Evolutionary conservation across 2,113 vertebrate genomes (phyloP).

Genomic region (Strigops habroptila): DNA sequence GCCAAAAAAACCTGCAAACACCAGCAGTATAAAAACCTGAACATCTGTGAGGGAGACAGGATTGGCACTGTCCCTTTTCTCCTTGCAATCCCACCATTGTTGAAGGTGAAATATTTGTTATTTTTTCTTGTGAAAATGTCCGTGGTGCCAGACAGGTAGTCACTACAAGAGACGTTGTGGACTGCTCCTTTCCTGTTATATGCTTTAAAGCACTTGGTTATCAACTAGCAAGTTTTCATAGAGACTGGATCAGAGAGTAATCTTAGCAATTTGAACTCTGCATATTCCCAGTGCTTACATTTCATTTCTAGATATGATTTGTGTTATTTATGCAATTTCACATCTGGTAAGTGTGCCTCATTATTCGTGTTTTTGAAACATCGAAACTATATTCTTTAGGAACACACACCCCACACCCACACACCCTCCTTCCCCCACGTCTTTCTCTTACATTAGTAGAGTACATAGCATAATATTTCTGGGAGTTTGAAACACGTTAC

Average conservation of each 20-base stretch:
- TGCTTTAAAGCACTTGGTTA: neutral
- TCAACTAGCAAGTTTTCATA: neutral
- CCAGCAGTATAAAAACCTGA: neutral
- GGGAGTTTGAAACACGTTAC: neutral
- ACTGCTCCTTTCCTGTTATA: neutral
- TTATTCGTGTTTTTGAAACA: accelerated
- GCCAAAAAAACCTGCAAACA: neutral
- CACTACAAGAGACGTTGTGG: neutral
- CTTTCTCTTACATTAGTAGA: neutral
- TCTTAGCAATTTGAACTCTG: neutral
- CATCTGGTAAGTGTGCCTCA: neutral
- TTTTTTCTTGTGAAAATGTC: neutral
- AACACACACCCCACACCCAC: neutral
- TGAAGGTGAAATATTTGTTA: neutral
- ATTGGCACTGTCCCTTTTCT: neutral
- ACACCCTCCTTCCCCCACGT: accelerated
- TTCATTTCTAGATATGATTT: neutral
- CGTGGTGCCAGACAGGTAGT: neutral
- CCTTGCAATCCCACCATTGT: neutral
- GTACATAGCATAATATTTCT: accelerated
- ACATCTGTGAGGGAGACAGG: neutral
- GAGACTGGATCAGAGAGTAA: neutral
- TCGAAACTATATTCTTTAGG: neutral
- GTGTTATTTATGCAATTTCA: neutral
- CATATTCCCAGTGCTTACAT: neutral